A percentile compares a stretch with the other conserved stretches of the same genome.
Evolutionary conservation across 2,113 vertebrate genomes (phyloP).

Genomic region (Numenius arquata): DNA sequence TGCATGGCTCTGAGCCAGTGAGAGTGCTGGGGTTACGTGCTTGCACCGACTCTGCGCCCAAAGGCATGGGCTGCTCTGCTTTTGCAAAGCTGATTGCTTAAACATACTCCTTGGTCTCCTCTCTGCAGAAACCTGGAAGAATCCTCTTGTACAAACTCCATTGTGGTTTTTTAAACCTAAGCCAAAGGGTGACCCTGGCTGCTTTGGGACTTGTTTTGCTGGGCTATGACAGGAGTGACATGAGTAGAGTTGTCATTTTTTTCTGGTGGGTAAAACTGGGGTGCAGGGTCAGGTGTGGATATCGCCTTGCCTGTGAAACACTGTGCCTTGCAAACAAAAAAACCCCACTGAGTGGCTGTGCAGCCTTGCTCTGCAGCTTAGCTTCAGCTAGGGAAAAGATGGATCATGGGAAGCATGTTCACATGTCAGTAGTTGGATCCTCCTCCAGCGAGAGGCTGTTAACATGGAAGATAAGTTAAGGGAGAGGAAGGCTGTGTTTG

Average conservation of each 20-base stretch:
- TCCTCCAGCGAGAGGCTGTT: background rate
- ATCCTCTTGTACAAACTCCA: background rate
- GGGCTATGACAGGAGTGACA: background rate
- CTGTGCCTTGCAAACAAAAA: background rate
- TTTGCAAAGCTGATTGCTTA: background rate
- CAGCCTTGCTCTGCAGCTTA: background rate
- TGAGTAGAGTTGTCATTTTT: background rate
- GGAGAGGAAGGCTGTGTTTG: background rate
- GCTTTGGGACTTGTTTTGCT: background rate
- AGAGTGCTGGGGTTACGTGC: background rate
- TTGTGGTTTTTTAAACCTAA: background rate
- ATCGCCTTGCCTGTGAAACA: accelerated
- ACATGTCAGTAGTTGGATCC: accelerated
- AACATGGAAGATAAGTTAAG: background rate
- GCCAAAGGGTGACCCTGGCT: background rate
- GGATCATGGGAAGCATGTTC: background rate
- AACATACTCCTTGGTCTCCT: background rate
- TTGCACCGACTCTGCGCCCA: background rate
- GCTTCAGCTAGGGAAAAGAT: background rate
- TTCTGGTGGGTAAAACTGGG: background rate
- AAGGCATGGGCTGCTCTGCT: background rate
- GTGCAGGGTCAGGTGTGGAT: background rate
- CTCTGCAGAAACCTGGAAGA: background rate
- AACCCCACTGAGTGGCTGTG: background rate
- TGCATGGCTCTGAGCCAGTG: background rate